phyloP scores from a whole-genome alignment of 2,888 invertebrate species.

The Hirtodrosophila duncani region DNA sequence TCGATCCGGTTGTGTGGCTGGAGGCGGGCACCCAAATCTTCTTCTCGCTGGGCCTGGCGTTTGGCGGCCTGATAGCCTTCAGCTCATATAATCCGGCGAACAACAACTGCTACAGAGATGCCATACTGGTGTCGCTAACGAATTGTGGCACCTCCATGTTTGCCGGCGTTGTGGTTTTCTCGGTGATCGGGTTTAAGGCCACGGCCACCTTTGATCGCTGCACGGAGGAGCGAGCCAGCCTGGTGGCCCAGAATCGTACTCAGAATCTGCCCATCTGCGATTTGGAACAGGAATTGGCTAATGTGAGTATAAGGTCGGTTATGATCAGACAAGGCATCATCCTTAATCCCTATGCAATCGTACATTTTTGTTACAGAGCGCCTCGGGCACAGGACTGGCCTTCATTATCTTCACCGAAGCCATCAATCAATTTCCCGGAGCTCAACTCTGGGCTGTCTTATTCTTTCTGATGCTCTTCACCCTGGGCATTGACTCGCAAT shows the following conservation, averaged over 20 bases:
- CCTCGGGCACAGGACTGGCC: slow-evolving; percentile 96
- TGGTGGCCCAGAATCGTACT: slow-evolving; percentile 82
- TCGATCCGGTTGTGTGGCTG: slow-evolving; percentile 97
- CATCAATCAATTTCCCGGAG: slow-evolving; percentile 97
- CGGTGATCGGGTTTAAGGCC: slow-evolving; percentile 93
- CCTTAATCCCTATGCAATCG: neutral
- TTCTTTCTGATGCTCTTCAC: slow-evolving; percentile 98
- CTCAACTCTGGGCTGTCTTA: slow-evolving; percentile 96
- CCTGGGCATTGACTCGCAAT: slow-evolving; percentile 97
- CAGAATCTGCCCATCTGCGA: slow-evolving; percentile 87
- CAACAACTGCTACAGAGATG: slow-evolving; percentile 97
- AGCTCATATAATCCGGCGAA: slow-evolving; percentile 96
- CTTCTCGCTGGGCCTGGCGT: slow-evolving; percentile 96
- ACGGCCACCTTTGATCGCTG: slow-evolving; percentile 78
- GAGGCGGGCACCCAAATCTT: slow-evolving; percentile 99
- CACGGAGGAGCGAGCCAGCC: slow-evolving; percentile 78
- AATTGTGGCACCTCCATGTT: slow-evolving; percentile 98
- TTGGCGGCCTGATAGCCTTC: slow-evolving; percentile 97
- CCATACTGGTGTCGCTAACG: slow-evolving; percentile 93
- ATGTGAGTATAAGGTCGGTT: slow-evolving; percentile 89
- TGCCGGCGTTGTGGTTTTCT: slow-evolving; percentile 96
- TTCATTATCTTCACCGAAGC: slow-evolving; percentile 99
- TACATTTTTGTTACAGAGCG: slow-evolving; percentile 83
- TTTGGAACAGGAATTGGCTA: slow-evolving; percentile 90
- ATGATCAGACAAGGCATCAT: too few relatives aligned